Base-by-base conservation (phyloP, 37 sponge, comb jelly and placozoan species). In the Aplysina aerophoba region DNA sequence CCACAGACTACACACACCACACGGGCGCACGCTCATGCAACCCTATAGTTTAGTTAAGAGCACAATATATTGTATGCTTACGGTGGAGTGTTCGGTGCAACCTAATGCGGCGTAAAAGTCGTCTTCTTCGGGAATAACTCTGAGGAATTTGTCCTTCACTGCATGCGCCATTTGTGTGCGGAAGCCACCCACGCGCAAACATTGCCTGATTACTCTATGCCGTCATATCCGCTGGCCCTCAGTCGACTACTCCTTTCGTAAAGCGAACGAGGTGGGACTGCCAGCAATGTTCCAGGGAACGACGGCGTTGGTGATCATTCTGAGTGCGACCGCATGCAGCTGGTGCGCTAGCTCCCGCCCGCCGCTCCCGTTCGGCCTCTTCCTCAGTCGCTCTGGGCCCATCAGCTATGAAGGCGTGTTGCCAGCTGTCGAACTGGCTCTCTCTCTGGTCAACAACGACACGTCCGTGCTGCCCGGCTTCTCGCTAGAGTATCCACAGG, bases 81-180 rank as follows among this genome's bases (percentile, higher is more conserved):
- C 88, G 14, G 88, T 75, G 14, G 92, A 91, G 5, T 30, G 71
- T 34, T 88, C 83, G 40, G 85, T 72, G 44, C 92, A 91, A 4
- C 86, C 83, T 67, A 91, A 63, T 0, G 85, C 67, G 34, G 67
- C 53, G 57, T 91, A 91, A 33, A 55, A 91, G 57, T 91, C 85
- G 4, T 85, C 86, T 38, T 79, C 87, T 44, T 4, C 13, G 15
- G 78, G 78, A 69, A 69, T 69, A 30, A n/a, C 34, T 11, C 6
- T 44, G 3, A 8, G 50, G 50, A 44, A 44, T 44, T 44, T 8
- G 50, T 44, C 8, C 6, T 44, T 8, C 50, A 44, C 8, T 11
- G 50, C 50, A 44, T 44, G 50, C 50, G 50, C 50, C 50, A 44
- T 44, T 44, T 44, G 50, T 44, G 50, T 44, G 8, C 50, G 50